These are phyloP conservation scores for Pogonomyrmex barbatus DNA, from an alignment of 1,140 invertebrate genomes.

Conservation along the genomic window DNA sequence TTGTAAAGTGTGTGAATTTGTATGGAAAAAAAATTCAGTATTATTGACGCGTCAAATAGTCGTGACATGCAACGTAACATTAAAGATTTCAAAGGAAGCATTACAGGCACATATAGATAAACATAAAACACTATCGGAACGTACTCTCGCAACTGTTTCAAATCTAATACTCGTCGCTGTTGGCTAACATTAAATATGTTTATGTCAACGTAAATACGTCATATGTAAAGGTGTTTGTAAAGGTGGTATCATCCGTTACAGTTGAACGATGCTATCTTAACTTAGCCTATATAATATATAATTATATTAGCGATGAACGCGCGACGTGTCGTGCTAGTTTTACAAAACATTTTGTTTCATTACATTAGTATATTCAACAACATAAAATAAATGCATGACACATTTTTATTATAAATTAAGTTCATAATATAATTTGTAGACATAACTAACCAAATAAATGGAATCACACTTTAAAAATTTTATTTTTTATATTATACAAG, in stretches of 20 bases:
- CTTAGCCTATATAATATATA: slow-evolving; percentile 17
- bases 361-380: background rate
- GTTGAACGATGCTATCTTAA: slow-evolving; percentile 27
- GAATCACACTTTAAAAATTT: background rate
- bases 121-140: background rate
- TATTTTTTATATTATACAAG: too few relatives aligned
- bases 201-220: slow-evolving; percentile 4
- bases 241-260: slow-evolving; percentile 22
- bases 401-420: background rate
- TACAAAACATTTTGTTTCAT: slow-evolving; percentile 8
- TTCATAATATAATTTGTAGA: background rate
- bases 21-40: background rate
- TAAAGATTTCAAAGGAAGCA: slow-evolving; percentile 17
- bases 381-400: background rate
- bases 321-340: background rate
- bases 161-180: slow-evolving; percentile 22
- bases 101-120: background rate
- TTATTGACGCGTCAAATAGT: background rate
- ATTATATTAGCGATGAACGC: background rate
- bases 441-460: background rate
- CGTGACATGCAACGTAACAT: background rate
- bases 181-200: slow-evolving; percentile 18
- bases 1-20: background rate
- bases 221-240: slow-evolving; percentile 14
- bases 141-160: background rate